These are phyloP conservation scores for Phaedon cochleariae DNA, from an alignment of 2,888 invertebrate species.

Conservation along the genomic window DNA sequence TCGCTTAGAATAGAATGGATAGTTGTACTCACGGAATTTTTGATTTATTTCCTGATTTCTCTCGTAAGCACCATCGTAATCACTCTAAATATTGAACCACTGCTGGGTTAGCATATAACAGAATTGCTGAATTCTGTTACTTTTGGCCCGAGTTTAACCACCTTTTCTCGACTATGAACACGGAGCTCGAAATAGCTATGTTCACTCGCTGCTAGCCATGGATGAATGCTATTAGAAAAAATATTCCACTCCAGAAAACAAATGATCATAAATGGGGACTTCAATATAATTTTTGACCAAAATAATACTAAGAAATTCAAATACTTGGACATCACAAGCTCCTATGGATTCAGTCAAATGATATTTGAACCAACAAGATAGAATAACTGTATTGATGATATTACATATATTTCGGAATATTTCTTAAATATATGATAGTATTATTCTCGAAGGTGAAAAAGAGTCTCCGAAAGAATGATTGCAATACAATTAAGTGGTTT, in stretches of 20 bases:
- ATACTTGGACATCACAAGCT: background rate
- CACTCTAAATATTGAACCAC: background rate
- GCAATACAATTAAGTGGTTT: background rate
- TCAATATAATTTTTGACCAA: background rate
- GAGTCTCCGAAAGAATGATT: background rate
- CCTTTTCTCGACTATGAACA: background rate
- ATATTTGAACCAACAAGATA: background rate
- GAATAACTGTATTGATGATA: background rate
- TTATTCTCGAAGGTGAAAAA: background rate
- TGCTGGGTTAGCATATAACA: no score
- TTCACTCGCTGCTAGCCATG: background rate
- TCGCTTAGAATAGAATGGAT: constrained; percentile 3
- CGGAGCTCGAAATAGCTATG: background rate
- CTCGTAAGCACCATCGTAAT: background rate
- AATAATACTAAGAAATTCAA: background rate
- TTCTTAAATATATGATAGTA: background rate
- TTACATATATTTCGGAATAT: background rate
- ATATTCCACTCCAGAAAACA: background rate
- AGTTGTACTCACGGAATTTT: constrained; percentile 3
- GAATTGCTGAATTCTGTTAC: no score
- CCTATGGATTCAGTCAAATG: constrained; percentile 1
- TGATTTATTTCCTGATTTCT: constrained; percentile 1
- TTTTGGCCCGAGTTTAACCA: background rate
- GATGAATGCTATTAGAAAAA: background rate
- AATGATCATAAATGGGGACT: background rate